phyloP scores from a whole-genome alignment of 2,113 vertebrate species.

The Acrocephalus kingi region DNA sequence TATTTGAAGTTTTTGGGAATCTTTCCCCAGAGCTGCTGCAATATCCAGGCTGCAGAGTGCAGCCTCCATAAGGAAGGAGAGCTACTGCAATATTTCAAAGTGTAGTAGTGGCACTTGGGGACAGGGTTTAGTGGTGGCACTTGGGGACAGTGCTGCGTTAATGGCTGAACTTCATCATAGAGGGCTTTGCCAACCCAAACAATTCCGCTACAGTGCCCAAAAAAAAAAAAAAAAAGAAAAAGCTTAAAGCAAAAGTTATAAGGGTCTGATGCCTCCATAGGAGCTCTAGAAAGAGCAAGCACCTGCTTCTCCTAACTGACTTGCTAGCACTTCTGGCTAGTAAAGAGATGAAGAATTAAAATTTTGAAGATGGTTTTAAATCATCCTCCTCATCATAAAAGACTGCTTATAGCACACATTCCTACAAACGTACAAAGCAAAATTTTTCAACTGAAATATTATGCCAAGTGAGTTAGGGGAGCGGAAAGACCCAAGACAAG shows the following conservation, averaged over 20 bases:
- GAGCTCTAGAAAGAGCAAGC: not conserved
- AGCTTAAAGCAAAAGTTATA: not conserved
- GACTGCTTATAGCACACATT: not conserved
- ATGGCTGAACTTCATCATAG: not conserved
- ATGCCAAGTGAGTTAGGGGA: not conserved
- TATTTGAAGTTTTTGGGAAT: not conserved
- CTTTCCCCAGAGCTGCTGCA: not conserved
- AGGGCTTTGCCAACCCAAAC: not conserved
- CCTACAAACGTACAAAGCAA: not conserved
- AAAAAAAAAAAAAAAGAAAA: not conserved
- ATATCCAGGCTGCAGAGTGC: not conserved
- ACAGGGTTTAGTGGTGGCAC: not conserved
- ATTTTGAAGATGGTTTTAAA: not conserved
- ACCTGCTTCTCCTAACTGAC: not conserved
- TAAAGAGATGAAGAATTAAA: not conserved
- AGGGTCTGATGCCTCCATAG: not conserved
- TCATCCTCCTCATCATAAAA: not conserved
- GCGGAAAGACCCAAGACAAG: not conserved
- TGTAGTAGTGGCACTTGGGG: too few relatives aligned
- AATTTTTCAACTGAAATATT: not conserved
- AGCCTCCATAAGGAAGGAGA: not conserved
- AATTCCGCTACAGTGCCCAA: not conserved
- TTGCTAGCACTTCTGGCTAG: not conserved
- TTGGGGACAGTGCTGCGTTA: not conserved
- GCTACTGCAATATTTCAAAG: not conserved